Evolutionary conservation across 64 coral and sea anemone species (phyloP).

Genomic region (Dendrophyllia cribrosa): DNA sequence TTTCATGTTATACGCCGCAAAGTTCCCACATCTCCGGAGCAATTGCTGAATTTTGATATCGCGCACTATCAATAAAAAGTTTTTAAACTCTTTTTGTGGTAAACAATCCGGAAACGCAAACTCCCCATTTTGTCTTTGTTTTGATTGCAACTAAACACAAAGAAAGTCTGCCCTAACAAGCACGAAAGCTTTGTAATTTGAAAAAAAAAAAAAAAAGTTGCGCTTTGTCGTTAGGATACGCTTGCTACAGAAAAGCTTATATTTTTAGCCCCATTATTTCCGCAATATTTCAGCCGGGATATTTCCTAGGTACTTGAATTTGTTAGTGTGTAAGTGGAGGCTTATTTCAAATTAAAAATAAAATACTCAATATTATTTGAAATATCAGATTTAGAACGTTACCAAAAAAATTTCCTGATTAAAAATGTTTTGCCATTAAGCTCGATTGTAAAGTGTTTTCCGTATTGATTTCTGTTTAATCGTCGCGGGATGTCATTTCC

Average conservation of each 20-base stretch:
- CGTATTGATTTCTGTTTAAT: neutral
- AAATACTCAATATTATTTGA: no score
- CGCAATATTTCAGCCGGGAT: no score
- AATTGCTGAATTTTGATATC: slow-evolving; percentile 26
- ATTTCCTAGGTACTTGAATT: no score
- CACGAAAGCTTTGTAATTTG: neutral
- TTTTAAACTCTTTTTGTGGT: slow-evolving; percentile 28
- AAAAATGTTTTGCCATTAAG: no score
- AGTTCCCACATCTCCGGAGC: neutral
- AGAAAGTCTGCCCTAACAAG: neutral
- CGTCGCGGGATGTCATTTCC: neutral
- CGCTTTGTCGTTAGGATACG: no score
- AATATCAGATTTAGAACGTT: no score
- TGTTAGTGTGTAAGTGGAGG: no score
- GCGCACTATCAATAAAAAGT: neutral
- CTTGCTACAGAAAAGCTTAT: no score
- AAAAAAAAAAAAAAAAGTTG: no score
- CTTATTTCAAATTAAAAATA: no score
- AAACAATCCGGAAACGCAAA: neutral
- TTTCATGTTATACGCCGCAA: neutral
- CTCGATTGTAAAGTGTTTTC: neutral
- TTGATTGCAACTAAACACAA: slow-evolving; percentile 23
- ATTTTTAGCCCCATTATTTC: no score
- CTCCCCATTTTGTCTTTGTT: slow-evolving; percentile 28
- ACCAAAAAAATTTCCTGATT: no score